These are phyloP conservation scores for Thalassoma bifasciatum DNA, from an alignment of 2,113 vertebrate genomes.

Conservation along the genomic window DNA sequence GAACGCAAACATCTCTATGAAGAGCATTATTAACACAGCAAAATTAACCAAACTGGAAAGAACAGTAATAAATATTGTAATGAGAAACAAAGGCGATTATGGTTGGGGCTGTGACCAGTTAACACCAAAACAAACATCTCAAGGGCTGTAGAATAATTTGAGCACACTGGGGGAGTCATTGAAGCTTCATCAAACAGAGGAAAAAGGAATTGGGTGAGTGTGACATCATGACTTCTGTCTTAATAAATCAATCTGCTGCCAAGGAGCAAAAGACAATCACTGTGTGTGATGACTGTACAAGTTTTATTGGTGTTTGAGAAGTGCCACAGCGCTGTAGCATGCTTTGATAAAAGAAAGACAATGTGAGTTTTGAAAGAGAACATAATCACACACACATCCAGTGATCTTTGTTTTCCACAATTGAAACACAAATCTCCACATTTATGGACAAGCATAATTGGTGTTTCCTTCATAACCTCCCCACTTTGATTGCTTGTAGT, in stretches of 20 bases:
- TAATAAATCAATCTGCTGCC: constrained; percentile 65
- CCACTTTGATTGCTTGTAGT: constrained; percentile 67
- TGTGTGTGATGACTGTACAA: constrained; percentile 29
- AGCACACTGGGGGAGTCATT: constrained; percentile 64
- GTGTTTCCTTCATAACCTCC: constrained; percentile 58
- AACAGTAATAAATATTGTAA: constrained; percentile 89
- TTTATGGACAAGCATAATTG: constrained; percentile 58
- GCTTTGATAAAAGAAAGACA: constrained; percentile 25
- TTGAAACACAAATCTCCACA: constrained; percentile 44
- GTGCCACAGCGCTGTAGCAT: constrained; percentile 10
- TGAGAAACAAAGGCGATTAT: constrained; percentile 73
- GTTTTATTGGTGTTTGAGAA: constrained; percentile 21
- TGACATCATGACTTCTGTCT: constrained; percentile 62
- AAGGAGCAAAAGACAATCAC: constrained; percentile 23
- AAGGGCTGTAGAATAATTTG: constrained; percentile 75
- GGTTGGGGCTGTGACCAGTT: constrained; percentile 73
- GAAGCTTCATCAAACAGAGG: constrained; percentile 64
- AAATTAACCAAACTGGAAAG: constrained; percentile 92
- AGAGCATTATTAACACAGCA: constrained; percentile 87
- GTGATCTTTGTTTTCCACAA: constrained; percentile 24
- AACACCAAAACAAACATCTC: constrained; percentile 80
- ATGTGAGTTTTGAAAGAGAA: constrained; percentile 28
- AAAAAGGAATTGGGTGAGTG: constrained; percentile 22
- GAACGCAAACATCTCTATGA: constrained; percentile 69
- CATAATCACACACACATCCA: constrained; percentile 27